Conservation (phyloP, 2,888 invertebrate genomes). For the Hyalella azteca region DNA sequence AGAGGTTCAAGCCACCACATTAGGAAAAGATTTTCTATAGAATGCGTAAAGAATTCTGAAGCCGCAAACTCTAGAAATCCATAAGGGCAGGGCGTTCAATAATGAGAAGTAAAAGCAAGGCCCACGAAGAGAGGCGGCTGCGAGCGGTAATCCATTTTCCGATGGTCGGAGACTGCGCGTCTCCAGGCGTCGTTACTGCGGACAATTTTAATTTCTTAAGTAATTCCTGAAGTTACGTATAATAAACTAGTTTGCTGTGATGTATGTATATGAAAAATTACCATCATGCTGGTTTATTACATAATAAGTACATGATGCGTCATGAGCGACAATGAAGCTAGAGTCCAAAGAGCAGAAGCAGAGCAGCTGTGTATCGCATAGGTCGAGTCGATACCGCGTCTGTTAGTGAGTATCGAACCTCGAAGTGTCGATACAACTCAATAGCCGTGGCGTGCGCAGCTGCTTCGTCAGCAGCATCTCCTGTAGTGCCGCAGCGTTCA, state of each 20-base stretch:
- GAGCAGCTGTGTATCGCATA: not conserved
- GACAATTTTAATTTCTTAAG: too few relatives aligned
- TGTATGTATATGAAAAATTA: too few relatives aligned
- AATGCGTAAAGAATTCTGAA: too few relatives aligned
- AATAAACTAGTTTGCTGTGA: too few relatives aligned
- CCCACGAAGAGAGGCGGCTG: not conserved
- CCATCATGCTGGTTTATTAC: too few relatives aligned
- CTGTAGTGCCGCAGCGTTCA: too few relatives aligned
- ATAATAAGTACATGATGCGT: too few relatives aligned
- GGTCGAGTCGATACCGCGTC: slow-evolving; percentile 5
- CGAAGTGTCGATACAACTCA: slow-evolving; percentile 31
- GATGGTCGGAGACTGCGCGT: not conserved
- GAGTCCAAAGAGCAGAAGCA: not conserved
- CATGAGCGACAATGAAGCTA: too few relatives aligned
- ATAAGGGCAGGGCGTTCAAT: not conserved
- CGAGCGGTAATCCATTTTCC: slow-evolving; percentile 23
- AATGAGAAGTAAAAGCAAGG: not conserved
- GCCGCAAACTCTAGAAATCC: too few relatives aligned
- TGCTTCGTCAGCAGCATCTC: slow-evolving; percentile 1
- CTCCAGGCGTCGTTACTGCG: slow-evolving; percentile 14
- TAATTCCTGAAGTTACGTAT: too few relatives aligned
- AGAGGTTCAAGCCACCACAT: too few relatives aligned
- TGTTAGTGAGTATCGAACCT: slow-evolving; percentile 32
- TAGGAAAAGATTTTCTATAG: too few relatives aligned
- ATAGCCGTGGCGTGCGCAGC: not conserved